Base-by-base conservation (phyloP, 2,888 invertebrate genomes). In the Drosophila colorata region DNA sequence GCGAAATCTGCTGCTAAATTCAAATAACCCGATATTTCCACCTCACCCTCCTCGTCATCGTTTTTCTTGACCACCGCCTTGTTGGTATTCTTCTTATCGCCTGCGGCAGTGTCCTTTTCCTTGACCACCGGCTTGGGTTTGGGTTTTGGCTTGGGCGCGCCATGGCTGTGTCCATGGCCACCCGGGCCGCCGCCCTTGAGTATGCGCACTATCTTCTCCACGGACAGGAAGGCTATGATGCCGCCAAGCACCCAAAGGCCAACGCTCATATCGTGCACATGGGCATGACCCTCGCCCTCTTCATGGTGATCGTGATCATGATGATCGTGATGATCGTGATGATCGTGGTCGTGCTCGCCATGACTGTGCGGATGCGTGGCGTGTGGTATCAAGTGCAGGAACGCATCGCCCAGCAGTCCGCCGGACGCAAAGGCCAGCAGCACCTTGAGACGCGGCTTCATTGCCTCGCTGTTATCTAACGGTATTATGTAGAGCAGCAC, bases 1-100 rank as follows among this genome's bases (percentile, higher is more conserved):
- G 98, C 95, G 92, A 99, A 99, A 92, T 99, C 99, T 35, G 99
- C 99, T 53, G 97, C 99, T 76, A 99, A 93, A 93, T 99, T 99
- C 71, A 99, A 93, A 91, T 99, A 99, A 2, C 98, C 93, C 35
- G 97, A 95, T 13, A 98, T 96, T 92, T 96, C 95, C 52, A 97
- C 95, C 55, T 95, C 94, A 3, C 80, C 80, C 5, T 80, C 79
- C 5, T 80, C 75, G 33, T 87, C 77, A 63, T 93, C 91, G 7
- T 11, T 16, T 48, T 93, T 46, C 93, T 93, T 57, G 74, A 77
- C 61, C 37, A 68, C 72, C 60, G 93, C 88, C 71, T 93, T 93
- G 67, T 92, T 92, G 14, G 92, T 84, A 92, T 93, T 90, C 13
- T 90, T 88, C 23, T 90, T 90, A 20, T 69, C 78, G 1, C 76